Percentiles rank a stretch among this genome's conserved stretches.
Conservation (phyloP, 2,888 invertebrate genomes). For the Boloria euphrosyne region DNA sequence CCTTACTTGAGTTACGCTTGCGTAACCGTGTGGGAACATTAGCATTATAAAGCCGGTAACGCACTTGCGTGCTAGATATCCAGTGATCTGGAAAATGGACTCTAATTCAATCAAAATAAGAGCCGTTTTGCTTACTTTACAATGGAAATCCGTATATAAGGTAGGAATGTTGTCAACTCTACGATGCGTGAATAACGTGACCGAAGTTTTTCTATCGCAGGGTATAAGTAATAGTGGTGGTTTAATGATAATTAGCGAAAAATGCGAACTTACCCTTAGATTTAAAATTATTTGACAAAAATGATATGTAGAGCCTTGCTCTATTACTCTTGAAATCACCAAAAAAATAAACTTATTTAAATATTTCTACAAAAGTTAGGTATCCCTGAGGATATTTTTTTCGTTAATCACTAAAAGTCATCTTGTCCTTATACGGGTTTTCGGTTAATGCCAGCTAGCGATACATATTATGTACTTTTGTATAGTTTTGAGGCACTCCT, state of each 20-base stretch:
- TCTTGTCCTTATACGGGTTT: no score
- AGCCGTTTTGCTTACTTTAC: not conserved
- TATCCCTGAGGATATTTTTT: no score
- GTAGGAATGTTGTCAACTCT: conserved; percentile 40
- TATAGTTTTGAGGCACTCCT: no score
- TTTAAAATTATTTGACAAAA: no score
- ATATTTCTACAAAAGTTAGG: no score
- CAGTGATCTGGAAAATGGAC: conserved; percentile 9
- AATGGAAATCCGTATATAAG: conserved; percentile 20
- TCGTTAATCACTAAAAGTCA: no score
- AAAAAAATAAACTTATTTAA: no score
- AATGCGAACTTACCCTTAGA: not conserved
- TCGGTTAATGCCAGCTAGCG: no score
- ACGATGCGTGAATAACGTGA: conserved; percentile 37
- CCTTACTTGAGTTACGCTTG: conserved; percentile 41
- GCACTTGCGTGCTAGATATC: conserved; percentile 37
- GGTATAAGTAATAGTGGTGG: not conserved
- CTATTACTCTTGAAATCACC: no score
- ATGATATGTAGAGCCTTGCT: no score
- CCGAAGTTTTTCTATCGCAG: conserved; percentile 24
- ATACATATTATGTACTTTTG: no score
- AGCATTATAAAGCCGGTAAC: conserved; percentile 45
- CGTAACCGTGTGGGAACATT: conserved; percentile 46
- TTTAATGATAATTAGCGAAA: not conserved
- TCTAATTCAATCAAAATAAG: conserved; percentile 13